Evolutionary conservation across 2,113 vertebrate species (phyloP).

Genomic region (Ranitomeya imitator): DNA sequence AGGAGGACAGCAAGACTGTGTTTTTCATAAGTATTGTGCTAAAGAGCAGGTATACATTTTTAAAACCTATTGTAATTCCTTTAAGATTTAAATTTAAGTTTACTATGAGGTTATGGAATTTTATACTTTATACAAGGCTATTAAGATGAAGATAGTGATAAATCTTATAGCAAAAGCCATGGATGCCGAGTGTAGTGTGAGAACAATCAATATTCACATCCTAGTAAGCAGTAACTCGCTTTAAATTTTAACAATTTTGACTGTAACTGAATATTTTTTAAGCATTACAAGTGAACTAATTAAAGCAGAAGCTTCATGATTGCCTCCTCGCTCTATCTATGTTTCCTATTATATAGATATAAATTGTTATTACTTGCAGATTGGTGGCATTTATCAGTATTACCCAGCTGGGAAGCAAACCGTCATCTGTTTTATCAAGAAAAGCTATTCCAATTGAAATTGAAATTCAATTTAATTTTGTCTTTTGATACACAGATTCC

Average conservation of each 20-base stretch:
- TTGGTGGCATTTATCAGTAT: conserved; percentile 29
- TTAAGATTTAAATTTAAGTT: too few species aligned
- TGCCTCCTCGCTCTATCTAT: not conserved
- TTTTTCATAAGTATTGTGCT: too few species aligned
- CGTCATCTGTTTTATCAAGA: conserved; percentile 27
- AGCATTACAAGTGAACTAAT: not conserved
- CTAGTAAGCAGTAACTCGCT: not conserved
- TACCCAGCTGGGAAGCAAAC: conserved; percentile 32
- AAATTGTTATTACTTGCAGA: conserved; percentile 14
- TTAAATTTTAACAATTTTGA: not conserved
- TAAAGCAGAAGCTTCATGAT: conserved; percentile 1
- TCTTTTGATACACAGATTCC: conserved; percentile 22
- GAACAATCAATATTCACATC: not conserved
- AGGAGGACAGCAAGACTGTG: too few species aligned
- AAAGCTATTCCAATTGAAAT: conserved; percentile 26
- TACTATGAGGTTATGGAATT: too few species aligned
- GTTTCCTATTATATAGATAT: conserved; percentile 9
- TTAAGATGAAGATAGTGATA: too few species aligned
- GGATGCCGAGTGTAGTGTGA: not conserved
- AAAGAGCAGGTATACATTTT: too few species aligned
- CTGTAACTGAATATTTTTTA: not conserved
- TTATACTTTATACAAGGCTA: too few species aligned
- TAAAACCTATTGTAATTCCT: too few species aligned
- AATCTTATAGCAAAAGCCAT: too few species aligned
- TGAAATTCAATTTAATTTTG: conserved; percentile 38